These are phyloP conservation scores for Capreolus pygargus DNA, from an alignment of 2,113 vertebrate genomes.

Conservation along the genomic window DNA sequence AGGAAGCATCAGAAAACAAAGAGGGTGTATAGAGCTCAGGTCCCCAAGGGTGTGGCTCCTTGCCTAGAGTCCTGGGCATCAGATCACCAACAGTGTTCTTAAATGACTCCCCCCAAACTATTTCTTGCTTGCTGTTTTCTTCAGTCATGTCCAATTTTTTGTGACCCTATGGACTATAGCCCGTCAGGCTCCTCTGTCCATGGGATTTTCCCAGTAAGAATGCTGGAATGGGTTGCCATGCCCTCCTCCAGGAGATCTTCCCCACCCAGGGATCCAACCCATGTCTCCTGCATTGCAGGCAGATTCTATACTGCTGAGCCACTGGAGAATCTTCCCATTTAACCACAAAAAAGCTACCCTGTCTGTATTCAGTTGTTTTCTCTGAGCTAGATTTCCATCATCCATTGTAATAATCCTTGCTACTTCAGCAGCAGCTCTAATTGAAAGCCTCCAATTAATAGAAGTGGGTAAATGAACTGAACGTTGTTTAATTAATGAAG, in stretches of 20 bases:
- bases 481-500: constrained; percentile 12
- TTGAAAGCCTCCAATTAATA: constrained; percentile 31
- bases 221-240: background rate
- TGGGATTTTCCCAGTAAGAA: background rate
- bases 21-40: background rate
- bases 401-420: background rate
- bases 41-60: background rate
- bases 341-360: background rate
- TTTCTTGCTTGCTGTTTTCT: background rate
- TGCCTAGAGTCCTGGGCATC: background rate
- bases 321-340: background rate
- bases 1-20: background rate
- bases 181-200: background rate
- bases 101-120: background rate
- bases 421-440: background rate
- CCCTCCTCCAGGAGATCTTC: background rate
- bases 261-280: background rate
- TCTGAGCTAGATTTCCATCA: background rate
- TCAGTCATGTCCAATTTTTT: background rate
- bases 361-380: background rate
- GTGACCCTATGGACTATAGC: background rate
- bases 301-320: background rate
- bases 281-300: background rate
- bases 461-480: background rate
- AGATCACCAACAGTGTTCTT: background rate